A percentile compares a stretch with the other conserved stretches of the same genome.
Evolutionary conservation across 2,797 vertebrate genomes (phyloP).

Genomic region (Tragopan temminckii): DNA sequence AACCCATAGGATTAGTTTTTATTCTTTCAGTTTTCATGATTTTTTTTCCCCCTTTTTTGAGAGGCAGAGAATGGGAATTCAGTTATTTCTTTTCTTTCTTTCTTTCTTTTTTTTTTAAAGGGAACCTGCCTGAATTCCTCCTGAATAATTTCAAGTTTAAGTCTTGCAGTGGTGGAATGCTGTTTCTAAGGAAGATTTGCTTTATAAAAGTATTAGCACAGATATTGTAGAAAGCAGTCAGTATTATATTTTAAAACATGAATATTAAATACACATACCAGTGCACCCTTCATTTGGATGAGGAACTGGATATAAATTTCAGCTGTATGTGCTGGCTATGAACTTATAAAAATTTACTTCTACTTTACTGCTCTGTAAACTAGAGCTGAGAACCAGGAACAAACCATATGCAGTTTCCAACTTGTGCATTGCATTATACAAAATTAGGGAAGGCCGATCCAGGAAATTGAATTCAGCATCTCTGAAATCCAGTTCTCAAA

Average conservation of each 20-base stretch:
- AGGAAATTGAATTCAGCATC: not conserved
- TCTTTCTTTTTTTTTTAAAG: conserved; percentile 15
- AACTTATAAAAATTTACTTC: not conserved
- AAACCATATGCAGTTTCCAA: not conserved
- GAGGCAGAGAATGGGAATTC: too few relatives aligned
- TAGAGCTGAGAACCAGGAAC: not conserved
- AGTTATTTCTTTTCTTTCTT: not conserved
- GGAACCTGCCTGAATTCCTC: not conserved
- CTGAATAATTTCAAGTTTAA: not conserved
- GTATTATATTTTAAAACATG: conserved; percentile 9
- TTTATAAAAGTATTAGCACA: conserved; percentile 8
- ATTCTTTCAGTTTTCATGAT: too few relatives aligned
- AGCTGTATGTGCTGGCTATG: not conserved
- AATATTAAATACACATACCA: not conserved
- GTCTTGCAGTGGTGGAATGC: not conserved
- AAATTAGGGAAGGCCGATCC: not conserved
- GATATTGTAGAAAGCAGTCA: not conserved
- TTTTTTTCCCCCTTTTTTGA: too few relatives aligned
- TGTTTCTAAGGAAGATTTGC: not conserved
- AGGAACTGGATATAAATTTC: not conserved
- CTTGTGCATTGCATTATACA: not conserved
- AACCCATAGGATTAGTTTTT: too few relatives aligned
- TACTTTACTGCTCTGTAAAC: not conserved
- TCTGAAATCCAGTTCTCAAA: not conserved
- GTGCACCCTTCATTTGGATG: not conserved